Base-by-base conservation (phyloP, 2,888 invertebrate species). In the Caenorhabditis doughertyi region DNA sequence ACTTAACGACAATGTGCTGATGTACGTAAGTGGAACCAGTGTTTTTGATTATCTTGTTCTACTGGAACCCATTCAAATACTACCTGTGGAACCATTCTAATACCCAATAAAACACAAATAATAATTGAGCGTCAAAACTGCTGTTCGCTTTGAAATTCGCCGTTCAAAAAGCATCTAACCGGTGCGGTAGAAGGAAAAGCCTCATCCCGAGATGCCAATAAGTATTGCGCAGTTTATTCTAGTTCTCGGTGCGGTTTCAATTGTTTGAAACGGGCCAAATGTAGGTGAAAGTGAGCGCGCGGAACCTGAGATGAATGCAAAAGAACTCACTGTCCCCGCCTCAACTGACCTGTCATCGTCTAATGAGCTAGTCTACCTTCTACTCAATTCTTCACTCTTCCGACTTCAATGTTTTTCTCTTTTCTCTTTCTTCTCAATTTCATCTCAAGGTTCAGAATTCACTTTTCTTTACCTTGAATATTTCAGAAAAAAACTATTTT, bases 121-220 rank as follows among this genome's bases (percentile, higher is more conserved):
- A 58, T 76, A 76, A 76, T 76, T 60, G 62, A 62, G 77, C 68
- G 68, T 27, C 60, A 68, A 62, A 77, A 60, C 68, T 60, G 49
- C 58, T 77, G 68, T 68, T 64, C 49, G 53, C 18, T 42, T 68
- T 29, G 7, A 44, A 53, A 47, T 51, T 53, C 44, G 51, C 29
- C 65, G 77, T 35, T 60, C 76, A 67, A 76, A 67, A 76, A 76
- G 67, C 67, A 58, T 76, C 76, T 76, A 76, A 60, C 76, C 76
- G 67, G 64, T 53, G 64, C 16, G 27, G 29, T 11, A n/a, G 23
- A 23, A 5, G 49, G 49, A 44, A 49, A 65, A 65, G 64, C 64
- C 64, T 21, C 25, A 21, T 62, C 32, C 55, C 44, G 73, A 51
- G 27, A 68, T 68, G 67, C 67, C 77, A 62, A 21, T 65, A 53